phyloP scores from a whole-genome alignment of 2,888 invertebrate species.

The Ryuthela nishihirai region DNA sequence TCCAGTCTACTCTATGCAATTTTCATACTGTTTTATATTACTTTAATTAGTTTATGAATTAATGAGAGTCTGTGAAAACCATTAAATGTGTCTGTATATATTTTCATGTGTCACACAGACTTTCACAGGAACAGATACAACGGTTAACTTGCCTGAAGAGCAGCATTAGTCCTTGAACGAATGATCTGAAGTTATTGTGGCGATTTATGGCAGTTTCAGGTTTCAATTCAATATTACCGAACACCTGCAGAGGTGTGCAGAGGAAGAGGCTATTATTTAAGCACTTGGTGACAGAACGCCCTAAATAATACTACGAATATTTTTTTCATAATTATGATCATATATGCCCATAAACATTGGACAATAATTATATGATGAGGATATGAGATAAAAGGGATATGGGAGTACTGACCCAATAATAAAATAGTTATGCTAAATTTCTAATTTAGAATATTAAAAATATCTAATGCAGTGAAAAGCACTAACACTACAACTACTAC shows the following conservation, averaged over 20 bases:
- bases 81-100: too few relatives aligned
- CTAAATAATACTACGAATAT: slow-evolving; percentile 7
- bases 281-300: slow-evolving; percentile 15
- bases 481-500: slow-evolving; percentile 34
- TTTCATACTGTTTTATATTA: too few relatives aligned
- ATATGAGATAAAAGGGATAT: too few relatives aligned
- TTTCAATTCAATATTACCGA: slow-evolving; percentile 97
- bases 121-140: slow-evolving; percentile 34
- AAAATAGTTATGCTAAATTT: too few relatives aligned
- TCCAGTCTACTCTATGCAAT: too few relatives aligned
- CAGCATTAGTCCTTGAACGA: slow-evolving; percentile 97
- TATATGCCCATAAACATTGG: not conserved
- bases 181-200: slow-evolving; percentile 99
- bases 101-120: slow-evolving; percentile 23
- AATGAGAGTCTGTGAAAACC: too few relatives aligned
- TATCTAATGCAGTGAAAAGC: slow-evolving; percentile 32
- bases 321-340: not conserved
- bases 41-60: too few relatives aligned
- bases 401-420: too few relatives aligned
- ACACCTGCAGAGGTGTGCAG: slow-evolving; percentile 65
- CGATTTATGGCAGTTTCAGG: slow-evolving; percentile 88
- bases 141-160: slow-evolving; percentile 84
- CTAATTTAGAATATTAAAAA: too few relatives aligned
- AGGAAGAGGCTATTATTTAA: slow-evolving; percentile 30
- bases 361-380: too few relatives aligned